These are phyloP conservation scores for Cheilosia variabilis DNA, from an alignment of 2,888 invertebrate genomes.

Conservation along the genomic window DNA sequence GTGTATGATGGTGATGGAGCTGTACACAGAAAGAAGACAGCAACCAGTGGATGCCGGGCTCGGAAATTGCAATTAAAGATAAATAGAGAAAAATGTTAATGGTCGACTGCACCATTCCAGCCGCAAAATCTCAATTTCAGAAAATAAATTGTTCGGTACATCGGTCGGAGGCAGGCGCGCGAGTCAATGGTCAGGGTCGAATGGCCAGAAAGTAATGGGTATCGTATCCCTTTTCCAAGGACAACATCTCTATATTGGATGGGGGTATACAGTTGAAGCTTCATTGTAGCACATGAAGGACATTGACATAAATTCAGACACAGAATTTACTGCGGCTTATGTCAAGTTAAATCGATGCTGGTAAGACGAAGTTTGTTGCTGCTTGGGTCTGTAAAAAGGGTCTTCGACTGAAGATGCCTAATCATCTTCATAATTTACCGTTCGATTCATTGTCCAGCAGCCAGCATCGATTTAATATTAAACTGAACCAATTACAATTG, in stretches of 20 bases:
- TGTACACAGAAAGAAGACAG: slow-evolving; percentile 1
- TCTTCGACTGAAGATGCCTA: too few relatives aligned
- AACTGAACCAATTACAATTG: too few relatives aligned
- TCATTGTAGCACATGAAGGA: slow-evolving; percentile 50
- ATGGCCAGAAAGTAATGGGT: slow-evolving; percentile 23
- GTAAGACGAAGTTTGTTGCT: neutral
- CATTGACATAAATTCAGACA: slow-evolving; percentile 20
- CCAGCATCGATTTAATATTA: too few relatives aligned
- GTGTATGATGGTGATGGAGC: neutral
- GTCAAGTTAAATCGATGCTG: neutral
- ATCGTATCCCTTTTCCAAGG: slow-evolving; percentile 56
- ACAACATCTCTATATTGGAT: slow-evolving; percentile 19
- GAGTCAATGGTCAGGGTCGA: slow-evolving; percentile 59
- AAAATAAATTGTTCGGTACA: slow-evolving; percentile 56
- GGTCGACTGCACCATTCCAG: slow-evolving; percentile 49
- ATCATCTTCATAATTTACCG: too few relatives aligned
- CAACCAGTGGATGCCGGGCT: slow-evolving; percentile 2
- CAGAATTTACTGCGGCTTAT: neutral
- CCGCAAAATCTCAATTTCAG: slow-evolving; percentile 59
- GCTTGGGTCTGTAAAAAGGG: neutral
- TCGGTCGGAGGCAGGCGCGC: neutral
- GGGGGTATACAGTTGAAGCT: neutral
- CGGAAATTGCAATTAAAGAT: slow-evolving; percentile 51
- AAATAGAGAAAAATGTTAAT: slow-evolving; percentile 58
- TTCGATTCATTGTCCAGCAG: too few relatives aligned